Percentiles rank a stretch among this genome's conserved stretches.
These are phyloP conservation scores for Anabacerthia variegaticeps DNA, from an alignment of 2,797 vertebrate genomes.

Conservation along the genomic window DNA sequence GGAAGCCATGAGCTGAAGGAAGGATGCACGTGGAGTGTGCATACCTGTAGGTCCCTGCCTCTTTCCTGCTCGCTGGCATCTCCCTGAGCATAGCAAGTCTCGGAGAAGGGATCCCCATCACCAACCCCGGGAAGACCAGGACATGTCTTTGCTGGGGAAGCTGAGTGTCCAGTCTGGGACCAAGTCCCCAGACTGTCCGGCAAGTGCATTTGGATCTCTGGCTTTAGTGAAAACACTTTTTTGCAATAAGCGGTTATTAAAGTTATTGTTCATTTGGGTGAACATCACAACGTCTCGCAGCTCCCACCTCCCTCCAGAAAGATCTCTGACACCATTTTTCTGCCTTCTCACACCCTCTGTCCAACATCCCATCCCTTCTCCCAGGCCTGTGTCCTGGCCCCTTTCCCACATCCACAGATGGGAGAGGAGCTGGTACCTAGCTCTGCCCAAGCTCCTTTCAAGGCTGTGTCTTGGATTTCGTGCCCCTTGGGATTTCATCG, in stretches of 20 bases:
- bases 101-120: background rate
- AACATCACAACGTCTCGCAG: background rate
- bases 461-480: background rate
- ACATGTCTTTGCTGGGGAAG: background rate
- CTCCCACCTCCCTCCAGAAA: background rate
- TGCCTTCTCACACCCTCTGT: background rate
- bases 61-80: background rate
- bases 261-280: background rate
- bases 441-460: background rate
- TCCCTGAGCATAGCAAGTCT: background rate
- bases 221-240: background rate
- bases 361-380: background rate
- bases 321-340: background rate
- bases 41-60: background rate
- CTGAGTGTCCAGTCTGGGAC: background rate
- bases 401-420: background rate
- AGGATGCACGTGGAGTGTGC: background rate
- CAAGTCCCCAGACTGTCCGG: background rate
- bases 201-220: background rate
- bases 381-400: background rate
- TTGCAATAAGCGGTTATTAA: background rate
- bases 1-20: background rate
- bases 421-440: background rate
- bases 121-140: background rate
- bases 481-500: background rate